Percentiles rank a stretch among this genome's conserved stretches.
These are phyloP conservation scores for Gouania willdenowi DNA, from an alignment of 2,797 vertebrate genomes.

Conservation along the genomic window DNA sequence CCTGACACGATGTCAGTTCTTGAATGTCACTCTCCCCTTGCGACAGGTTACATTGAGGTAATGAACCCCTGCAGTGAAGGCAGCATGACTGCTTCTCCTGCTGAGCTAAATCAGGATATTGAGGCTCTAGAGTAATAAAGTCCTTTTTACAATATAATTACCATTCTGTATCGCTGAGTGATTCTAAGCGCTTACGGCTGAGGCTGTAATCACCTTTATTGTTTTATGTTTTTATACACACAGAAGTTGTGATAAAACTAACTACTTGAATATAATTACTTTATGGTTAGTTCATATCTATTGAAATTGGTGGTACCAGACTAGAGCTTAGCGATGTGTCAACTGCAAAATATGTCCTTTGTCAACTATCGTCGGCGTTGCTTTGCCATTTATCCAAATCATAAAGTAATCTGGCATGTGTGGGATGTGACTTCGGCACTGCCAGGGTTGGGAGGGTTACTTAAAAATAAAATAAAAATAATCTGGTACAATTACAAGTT, in stretches of 20 bases:
- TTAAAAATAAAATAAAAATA: too few relatives aligned
- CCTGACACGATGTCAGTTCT: constrained; percentile 12
- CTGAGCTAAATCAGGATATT: constrained; percentile 20
- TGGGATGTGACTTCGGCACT: too few relatives aligned
- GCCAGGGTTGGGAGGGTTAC: too few relatives aligned
- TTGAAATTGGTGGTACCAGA: too few relatives aligned
- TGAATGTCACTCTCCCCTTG: constrained; percentile 13
- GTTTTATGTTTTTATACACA: too few relatives aligned
- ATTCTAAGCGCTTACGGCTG: neutral
- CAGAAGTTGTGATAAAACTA: neutral
- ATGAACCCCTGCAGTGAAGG: constrained; percentile 32
- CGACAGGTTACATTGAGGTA: constrained; percentile 22
- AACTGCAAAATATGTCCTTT: too few relatives aligned
- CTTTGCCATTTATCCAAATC: too few relatives aligned
- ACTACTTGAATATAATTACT: neutral
- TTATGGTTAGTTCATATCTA: neutral
- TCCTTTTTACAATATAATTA: constrained; percentile 19
- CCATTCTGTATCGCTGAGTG: constrained; percentile 6
- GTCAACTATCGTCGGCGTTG: too few relatives aligned
- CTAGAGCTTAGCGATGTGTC: too few relatives aligned
- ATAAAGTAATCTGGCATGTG: too few relatives aligned
- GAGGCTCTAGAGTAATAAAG: constrained; percentile 14
- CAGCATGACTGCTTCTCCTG: constrained; percentile 8
- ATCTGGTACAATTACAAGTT: too few relatives aligned
- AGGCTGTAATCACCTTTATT: too few relatives aligned